phyloP scores from a whole-genome alignment of 2,113 vertebrate genomes.

The Raja brachyura region DNA sequence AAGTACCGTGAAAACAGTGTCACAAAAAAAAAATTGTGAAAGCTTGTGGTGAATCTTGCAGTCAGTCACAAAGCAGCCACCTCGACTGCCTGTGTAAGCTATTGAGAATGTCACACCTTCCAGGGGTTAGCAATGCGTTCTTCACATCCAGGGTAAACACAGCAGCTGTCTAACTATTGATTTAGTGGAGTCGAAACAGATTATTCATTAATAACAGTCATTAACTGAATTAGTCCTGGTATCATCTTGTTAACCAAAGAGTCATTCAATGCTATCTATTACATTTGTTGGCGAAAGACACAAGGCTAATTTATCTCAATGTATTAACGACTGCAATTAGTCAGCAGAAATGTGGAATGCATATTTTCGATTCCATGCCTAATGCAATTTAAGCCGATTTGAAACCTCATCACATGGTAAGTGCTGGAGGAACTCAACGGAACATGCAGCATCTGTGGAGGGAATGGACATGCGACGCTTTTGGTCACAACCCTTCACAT shows the following conservation, averaged over 20 bases:
- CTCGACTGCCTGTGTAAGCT: too few relatives aligned
- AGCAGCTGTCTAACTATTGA: neutral
- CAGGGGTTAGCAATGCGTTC: neutral
- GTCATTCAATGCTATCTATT: neutral
- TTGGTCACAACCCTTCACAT: too few relatives aligned
- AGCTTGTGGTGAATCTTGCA: neutral
- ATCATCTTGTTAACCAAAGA: neutral
- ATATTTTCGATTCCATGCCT: neutral
- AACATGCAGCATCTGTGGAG: too few relatives aligned
- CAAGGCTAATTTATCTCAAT: neutral
- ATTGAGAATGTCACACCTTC: neutral
- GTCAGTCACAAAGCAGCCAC: neutral
- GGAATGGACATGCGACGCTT: too few relatives aligned
- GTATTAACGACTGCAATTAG: neutral
- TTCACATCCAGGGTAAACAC: neutral
- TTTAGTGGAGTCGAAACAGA: neutral
- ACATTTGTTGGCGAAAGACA: neutral
- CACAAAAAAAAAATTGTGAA: neutral
- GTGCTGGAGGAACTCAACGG: too few relatives aligned
- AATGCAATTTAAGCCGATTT: neutral
- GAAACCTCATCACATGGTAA: too few relatives aligned
- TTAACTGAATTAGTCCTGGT: neutral
- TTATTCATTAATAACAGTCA: conserved; percentile 2
- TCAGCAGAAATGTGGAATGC: neutral
- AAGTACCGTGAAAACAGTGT: neutral